Conservation (phyloP, 2,113 vertebrate species). For the Xyliphius kryptos region DNA sequence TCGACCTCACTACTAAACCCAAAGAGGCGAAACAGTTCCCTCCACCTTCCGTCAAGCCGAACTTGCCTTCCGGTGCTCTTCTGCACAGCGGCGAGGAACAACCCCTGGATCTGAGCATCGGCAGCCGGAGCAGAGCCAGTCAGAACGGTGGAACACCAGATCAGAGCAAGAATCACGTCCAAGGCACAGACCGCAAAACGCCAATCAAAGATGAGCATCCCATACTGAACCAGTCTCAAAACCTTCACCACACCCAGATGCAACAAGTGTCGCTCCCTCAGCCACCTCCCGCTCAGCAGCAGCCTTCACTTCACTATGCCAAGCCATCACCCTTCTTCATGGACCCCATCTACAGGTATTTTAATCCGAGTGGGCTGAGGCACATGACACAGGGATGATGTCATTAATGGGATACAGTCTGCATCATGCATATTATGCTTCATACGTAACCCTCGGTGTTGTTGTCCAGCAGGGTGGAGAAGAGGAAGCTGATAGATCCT, state of each 20-base stretch:
- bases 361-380: constrained; percentile 65
- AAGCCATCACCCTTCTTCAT: constrained; percentile 98
- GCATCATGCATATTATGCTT: constrained; percentile 51
- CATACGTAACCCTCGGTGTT: constrained; percentile 93
- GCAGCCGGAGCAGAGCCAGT: constrained; percentile 79
- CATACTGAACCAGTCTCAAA: constrained; percentile 71
- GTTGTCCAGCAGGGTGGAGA: constrained; percentile 99
- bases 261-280: constrained; percentile 76
- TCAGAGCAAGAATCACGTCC: constrained; percentile 82
- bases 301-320: constrained; percentile 89
- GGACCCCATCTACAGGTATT: constrained; percentile 99
- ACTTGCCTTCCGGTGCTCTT: constrained; percentile 55
- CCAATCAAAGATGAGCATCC: constrained; percentile 69
- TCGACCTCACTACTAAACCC: constrained; percentile 92
- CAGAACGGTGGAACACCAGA: constrained; percentile 74
- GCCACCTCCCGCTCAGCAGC: constrained; percentile 72
- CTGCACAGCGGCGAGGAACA: constrained; percentile 76
- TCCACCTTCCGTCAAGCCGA: constrained; percentile 57
- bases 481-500: constrained; percentile 95
- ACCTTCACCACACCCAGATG: constrained; percentile 74
- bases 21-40: constrained; percentile 81
- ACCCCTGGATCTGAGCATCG: constrained; percentile 92
- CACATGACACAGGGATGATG: constrained; percentile 1
- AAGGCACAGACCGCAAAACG: constrained; percentile 69
- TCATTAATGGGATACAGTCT: too few relatives aligned